A percentile compares a stretch with the other conserved stretches of the same genome.
These are phyloP conservation scores for Protodeltote pygarga DNA, from an alignment of 2,888 invertebrate genomes.

Conservation along the genomic window DNA sequence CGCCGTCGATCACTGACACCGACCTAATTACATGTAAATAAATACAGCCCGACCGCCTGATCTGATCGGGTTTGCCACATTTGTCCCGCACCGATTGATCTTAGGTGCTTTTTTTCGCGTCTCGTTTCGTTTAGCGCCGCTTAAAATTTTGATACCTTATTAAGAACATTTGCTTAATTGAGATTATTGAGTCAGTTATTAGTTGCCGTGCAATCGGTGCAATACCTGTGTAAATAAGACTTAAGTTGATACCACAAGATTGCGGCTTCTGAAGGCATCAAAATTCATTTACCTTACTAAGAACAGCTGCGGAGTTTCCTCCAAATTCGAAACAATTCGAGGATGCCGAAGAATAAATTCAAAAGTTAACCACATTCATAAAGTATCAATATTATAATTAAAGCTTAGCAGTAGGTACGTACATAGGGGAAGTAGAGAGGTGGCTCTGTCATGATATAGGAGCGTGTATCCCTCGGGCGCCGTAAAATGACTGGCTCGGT, in stretches of 20 bases:
- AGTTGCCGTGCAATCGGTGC: neutral
- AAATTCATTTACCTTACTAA: too few relatives aligned
- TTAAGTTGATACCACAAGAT: too few relatives aligned
- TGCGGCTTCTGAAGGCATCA: too few relatives aligned
- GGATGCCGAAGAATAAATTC: neutral
- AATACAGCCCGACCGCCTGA: constrained; percentile 66
- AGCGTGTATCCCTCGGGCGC: constrained; percentile 64
- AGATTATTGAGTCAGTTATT: neutral
- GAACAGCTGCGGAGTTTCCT: too few relatives aligned
- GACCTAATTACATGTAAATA: constrained; percentile 84
- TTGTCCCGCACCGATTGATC: constrained; percentile 52
- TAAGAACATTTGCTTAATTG: constrained; percentile 14
- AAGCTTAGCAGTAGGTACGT: constrained; percentile 33
- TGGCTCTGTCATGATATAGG: constrained; percentile 56
- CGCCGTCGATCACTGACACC: constrained; percentile 79
- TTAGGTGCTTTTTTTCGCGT: constrained; percentile 35
- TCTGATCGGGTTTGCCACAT: constrained; percentile 45
- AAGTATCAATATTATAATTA: constrained; percentile 39
- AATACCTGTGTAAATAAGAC: neutral
- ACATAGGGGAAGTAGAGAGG: constrained; percentile 22
- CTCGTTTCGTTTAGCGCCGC: constrained; percentile 20
- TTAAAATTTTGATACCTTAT: constrained; percentile 9
- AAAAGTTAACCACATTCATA: constrained; percentile 23
- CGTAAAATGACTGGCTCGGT: constrained; percentile 66
- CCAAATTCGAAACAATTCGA: too few relatives aligned